Base-by-base conservation (phyloP, 2,888 invertebrate genomes). In the Notodonta ziczac region DNA sequence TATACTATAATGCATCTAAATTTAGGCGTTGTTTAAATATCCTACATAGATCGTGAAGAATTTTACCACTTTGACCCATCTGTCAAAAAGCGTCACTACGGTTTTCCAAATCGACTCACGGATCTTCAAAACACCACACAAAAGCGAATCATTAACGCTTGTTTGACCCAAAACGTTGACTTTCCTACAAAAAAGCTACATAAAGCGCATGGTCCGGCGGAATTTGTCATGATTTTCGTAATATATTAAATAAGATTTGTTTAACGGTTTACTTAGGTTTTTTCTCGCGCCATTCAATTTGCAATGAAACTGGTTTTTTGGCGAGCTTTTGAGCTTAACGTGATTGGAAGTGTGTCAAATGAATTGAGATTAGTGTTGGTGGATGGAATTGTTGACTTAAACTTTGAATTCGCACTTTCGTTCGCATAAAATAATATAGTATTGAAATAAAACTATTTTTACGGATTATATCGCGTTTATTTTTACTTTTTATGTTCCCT, bases 241-340 rank as follows among this genome's bases (percentile, higher is more conserved):
- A 83, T 80, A 79, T 81, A 84, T 83, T 80, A 79, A 84, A 81
- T 83, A 82, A 82, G 79, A 78, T 80, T 77, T 84, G 74, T 78
- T 79, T 83, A 76, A 73, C 67, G 63, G 68, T 63, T 52, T 51
- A 35, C 35, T 56, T 42, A 5, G 35, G 50, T 56, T 60, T 69
- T 52, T 69, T 10, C 9, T 46, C 65, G 56, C 16, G 16, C 61
- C 48, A 66, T 72, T 69, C 57, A 67, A 70, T 70, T 67, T 67
- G 62, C 35, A 58, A 59, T 63, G 66, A 66, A 69, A 69, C 72
- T 51, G 57, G 70, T 74, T 78, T 80, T 79, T 80, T 66, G 59
- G 59, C 61, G 70, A 58, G 70, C 67, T 63, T 39, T 39, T 14
- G 54, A 32, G 61, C 63, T 70, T 69, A 61, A 68, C 69, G 65